Percentiles rank a stretch among this genome's conserved stretches.
Evolutionary conservation across 2,888 invertebrate genomes (phyloP).

Genomic region (Agrochola lota): DNA sequence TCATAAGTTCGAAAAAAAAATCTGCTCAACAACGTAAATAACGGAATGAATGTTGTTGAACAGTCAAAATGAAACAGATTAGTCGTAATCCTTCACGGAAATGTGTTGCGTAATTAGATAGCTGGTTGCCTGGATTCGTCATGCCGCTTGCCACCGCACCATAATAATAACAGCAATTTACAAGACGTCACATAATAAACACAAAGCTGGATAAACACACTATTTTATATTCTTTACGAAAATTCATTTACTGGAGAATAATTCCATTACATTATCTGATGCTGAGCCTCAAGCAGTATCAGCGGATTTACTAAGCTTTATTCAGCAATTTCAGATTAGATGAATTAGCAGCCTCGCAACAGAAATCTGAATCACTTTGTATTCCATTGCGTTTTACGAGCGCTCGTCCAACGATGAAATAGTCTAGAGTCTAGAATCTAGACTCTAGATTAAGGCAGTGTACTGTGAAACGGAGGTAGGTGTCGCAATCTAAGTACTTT

Average conservation of each 20-base stretch:
- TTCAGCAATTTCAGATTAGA: slow-evolving; percentile 36
- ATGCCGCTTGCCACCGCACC: background rate
- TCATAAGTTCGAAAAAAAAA: too few species aligned
- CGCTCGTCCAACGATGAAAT: slow-evolving; percentile 31
- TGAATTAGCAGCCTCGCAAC: slow-evolving; percentile 29
- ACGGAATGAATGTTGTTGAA: too few species aligned
- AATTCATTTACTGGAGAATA: slow-evolving; percentile 22
- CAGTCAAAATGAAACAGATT: too few species aligned
- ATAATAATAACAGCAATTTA: background rate
- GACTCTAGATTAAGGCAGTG: slow-evolving; percentile 37
- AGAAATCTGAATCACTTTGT: slow-evolving; percentile 35
- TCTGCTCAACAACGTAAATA: too few species aligned
- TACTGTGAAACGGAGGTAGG: slow-evolving; percentile 36
- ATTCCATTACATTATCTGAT: slow-evolving; percentile 49
- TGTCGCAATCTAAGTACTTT: slow-evolving; percentile 34
- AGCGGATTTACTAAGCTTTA: slow-evolving; percentile 26
- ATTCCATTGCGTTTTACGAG: slow-evolving; percentile 53
- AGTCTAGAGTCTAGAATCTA: slow-evolving; percentile 9
- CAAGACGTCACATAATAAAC: slow-evolving; percentile 15
- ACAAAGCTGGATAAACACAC: slow-evolving; percentile 20
- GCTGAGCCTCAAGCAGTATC: slow-evolving; percentile 23
- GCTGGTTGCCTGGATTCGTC: background rate
- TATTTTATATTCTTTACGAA: slow-evolving; percentile 26
- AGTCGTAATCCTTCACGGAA: too few species aligned
- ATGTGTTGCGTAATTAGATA: too few species aligned